phyloP scores from a whole-genome alignment of 2,797 vertebrate species.

The Limosa lapponica region DNA sequence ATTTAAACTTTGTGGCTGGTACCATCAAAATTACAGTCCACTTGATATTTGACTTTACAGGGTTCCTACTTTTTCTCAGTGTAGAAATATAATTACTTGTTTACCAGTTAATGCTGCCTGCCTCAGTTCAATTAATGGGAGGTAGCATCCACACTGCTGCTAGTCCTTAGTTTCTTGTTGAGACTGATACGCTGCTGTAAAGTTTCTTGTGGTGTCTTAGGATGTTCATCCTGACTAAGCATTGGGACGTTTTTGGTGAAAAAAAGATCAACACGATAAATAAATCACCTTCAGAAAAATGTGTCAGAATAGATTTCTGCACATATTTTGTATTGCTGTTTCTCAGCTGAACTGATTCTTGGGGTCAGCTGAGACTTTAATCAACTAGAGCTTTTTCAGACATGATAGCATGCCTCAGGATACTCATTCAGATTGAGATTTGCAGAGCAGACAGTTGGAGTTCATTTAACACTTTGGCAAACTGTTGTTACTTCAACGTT shows the following conservation, averaged over 20 bases:
- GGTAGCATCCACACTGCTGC: background rate
- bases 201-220: background rate
- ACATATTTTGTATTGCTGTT: background rate
- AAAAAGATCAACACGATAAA: background rate
- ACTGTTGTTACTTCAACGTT: background rate
- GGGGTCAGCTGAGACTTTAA: constrained; percentile 30
- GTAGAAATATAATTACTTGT: background rate
- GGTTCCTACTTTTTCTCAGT: background rate
- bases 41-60: background rate
- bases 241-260: background rate
- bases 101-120: background rate
- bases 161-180: background rate
- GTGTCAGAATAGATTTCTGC: background rate
- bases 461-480: constrained; percentile 33
- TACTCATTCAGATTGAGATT: constrained; percentile 19
- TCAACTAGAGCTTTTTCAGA: background rate
- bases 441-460: background rate
- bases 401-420: background rate
- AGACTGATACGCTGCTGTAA: background rate
- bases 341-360: constrained; percentile 12
- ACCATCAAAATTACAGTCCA: background rate
- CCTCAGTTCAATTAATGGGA: background rate
- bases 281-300: background rate
- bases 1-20: background rate
- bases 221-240: background rate